Evolutionary conservation across 64 coral and sea anemone species (phyloP), one percentile per base, ranked within the genome.

Genomic region (Stichodactyla helianthus): DNA sequence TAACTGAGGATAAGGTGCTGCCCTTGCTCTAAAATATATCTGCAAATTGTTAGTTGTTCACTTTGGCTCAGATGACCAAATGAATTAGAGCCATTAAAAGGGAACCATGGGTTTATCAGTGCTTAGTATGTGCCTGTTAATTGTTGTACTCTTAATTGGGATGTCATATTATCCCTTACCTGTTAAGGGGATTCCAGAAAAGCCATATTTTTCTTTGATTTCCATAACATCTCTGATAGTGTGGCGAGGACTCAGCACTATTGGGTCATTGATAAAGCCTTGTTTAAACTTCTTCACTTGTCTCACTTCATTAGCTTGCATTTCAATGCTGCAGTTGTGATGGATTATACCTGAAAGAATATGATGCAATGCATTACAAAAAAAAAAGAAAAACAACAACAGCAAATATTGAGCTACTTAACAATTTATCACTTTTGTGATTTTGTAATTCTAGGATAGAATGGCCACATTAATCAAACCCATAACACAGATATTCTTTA

Each of bases 161-260:
- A 76, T 44, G 2, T 44, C 35, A 44, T 44, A 44, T 44, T 44
- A 44, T 44, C 35, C 35, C 65, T 65, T 59, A 96, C 94, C 94
- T 70, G 94, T 96, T 12, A 96, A 78, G 18, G 94, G 94, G 84
- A 96, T 96, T 52, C 94, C 94, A 18, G 91, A 93, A 85, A 96
- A 96, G 1, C 94, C 94, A 35, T 79, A 65, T 8, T 89, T 96
- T 58, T 96, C 91, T 28, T 96, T 96, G 35, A 96, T 89, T 53
- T 96, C 91, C 82, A 89, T 89, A 88, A 96, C 94, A 79, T 96
- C 91, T 68, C 71, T 71, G 16, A 96, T 90, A 7, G 91, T 90
- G 77, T 96, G 84, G 14, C 84, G 53, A 1, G 91, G 94, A 64
- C 94, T 96, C n/a, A 96, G 88, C 4, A 96, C 94, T 5, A 90